A percentile compares a stretch with the other conserved stretches of the same genome.
phyloP scores from a whole-genome alignment of 1,140 invertebrate species.

The Tenebrio molitor region DNA sequence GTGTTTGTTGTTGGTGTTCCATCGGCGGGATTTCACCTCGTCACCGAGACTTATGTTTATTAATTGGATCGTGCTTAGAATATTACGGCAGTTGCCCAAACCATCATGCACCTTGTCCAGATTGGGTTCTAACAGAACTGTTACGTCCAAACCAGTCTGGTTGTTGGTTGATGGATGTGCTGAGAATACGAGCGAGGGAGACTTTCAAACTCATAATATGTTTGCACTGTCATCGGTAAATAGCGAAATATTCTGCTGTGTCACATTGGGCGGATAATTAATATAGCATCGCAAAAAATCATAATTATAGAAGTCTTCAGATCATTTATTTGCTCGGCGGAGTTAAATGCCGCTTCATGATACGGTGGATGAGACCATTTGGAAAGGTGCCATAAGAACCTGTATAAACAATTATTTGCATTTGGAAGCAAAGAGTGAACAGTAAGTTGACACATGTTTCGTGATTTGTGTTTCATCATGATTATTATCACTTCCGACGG shows the following conservation, averaged over 20 bases:
- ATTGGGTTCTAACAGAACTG: no score
- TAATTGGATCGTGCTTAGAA: no score
- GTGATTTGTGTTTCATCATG: constrained; percentile 20
- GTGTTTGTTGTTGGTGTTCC: no score
- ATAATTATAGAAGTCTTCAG: constrained; percentile 15
- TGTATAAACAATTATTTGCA: background rate
- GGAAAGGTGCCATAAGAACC: background rate
- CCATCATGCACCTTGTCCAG: no score
- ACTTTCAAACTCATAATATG: background rate
- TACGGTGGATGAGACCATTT: constrained; percentile 10
- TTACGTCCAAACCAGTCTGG: no score
- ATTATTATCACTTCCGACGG: constrained; percentile 28
- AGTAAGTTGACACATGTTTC: constrained; percentile 10
- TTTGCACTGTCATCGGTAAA: constrained; percentile 14
- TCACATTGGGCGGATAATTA: constrained; percentile 28
- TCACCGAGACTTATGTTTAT: no score
- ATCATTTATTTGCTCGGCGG: constrained; percentile 11
- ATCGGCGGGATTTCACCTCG: no score
- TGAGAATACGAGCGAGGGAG: background rate
- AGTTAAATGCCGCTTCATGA: background rate
- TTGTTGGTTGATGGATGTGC: background rate
- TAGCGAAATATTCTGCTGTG: constrained; percentile 12
- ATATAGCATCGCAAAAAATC: constrained; percentile 14
- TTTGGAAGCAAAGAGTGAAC: background rate
- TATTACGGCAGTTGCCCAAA: no score